Base-by-base conservation (phyloP, 53 echinoderm and acorn worm species). In the Patiria pectinifera region DNA sequence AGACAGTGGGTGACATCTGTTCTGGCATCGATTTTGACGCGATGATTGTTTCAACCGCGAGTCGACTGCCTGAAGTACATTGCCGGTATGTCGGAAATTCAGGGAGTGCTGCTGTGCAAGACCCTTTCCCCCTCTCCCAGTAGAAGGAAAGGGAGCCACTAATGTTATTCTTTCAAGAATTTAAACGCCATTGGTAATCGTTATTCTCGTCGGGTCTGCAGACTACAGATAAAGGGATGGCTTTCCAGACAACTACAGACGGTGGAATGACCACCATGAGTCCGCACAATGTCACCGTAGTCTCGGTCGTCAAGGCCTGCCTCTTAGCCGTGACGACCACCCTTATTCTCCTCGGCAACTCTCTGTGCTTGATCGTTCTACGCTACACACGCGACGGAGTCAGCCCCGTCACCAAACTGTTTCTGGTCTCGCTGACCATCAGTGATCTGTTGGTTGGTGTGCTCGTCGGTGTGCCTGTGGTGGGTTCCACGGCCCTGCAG, bases 361-460 rank as follows among this genome's bases (percentile, higher is more conserved):
- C 90, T 45, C 19, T 81, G 81, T 80, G 90, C 47, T 45, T 90
- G 80, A 26, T 77, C 45, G 90, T 90, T n/a, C 90, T 90, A 6
- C 62, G 63, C 63, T 18, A 12, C 63, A 90, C 90, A 7, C 69
- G 26, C 22, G 16, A 81, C 81, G 90, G 90, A 14, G 90, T 90
- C 90, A 79, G 66, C 80, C 90, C 90, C 16, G 90, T 90, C 90
- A 90, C 90, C 90, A 77, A 77, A 18, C 49, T 90, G 22, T 90
- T 90, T 78, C 90, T 90, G 4, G 22, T 90, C 19, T 90, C 90
- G 45, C 81, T 90, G 45, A 90, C 90, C 48, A 21, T 69, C 90
- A 81, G 90, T 47, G 90, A 90, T 81, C 80, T 90, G 43, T 48
- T 90, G 81, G 90, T 90, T 4, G 90, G 90, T 61, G 11, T 90